Conservation (phyloP, 1,140 invertebrate species). For the Gonioctena quinquepunctata region DNA sequence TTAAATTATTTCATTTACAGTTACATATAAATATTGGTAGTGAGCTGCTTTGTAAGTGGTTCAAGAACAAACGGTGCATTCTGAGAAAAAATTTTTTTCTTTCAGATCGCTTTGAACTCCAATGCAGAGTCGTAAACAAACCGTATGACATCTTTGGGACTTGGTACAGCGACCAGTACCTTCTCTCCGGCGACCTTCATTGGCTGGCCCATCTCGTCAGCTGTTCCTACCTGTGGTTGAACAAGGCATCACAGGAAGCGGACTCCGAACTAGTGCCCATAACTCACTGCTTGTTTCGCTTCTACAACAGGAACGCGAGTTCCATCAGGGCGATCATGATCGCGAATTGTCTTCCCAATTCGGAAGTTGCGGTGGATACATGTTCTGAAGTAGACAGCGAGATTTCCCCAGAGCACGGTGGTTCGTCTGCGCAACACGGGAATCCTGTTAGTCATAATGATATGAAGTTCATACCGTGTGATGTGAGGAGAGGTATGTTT, state of each 20-base stretch:
- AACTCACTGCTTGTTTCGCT: constrained; percentile 76
- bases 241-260: constrained; percentile 81
- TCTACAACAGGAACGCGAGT: constrained; percentile 83
- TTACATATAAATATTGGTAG: too few relatives aligned
- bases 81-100: too few relatives aligned
- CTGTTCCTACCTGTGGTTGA: constrained; percentile 80
- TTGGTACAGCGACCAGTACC: constrained; percentile 84
- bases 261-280: constrained; percentile 82
- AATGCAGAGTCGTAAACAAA: constrained; percentile 82
- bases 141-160: constrained; percentile 90
- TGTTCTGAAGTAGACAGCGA: constrained; percentile 44
- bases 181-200: constrained; percentile 79
- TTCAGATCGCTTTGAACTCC: constrained; percentile 70
- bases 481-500: constrained; percentile 9
- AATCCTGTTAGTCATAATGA: constrained; percentile 62
- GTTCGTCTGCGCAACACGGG: constrained; percentile 53
- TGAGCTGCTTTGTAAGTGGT: too few relatives aligned
- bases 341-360: constrained; percentile 67
- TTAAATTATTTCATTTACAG: too few relatives aligned
- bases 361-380: constrained; percentile 44
- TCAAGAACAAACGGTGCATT: too few relatives aligned
- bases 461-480: constrained; percentile 36
- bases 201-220: constrained; percentile 82
- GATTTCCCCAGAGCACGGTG: constrained; percentile 17
- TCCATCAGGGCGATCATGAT: constrained; percentile 77